phyloP scores from a whole-genome alignment of 2,797 vertebrate species.

The Acestrorhynchus altus region DNA sequence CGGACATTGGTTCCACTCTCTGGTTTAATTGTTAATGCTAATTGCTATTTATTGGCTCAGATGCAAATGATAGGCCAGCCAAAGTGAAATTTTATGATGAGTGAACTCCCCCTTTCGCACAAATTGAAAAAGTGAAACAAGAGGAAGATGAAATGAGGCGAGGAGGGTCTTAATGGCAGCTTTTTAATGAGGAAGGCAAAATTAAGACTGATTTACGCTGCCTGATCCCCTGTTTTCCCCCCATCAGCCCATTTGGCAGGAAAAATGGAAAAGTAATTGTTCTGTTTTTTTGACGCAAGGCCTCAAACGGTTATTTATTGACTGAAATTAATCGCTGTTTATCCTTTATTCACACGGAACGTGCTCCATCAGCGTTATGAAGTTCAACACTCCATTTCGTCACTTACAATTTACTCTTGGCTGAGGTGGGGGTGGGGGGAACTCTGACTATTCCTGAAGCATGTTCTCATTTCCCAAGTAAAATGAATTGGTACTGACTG shows the following conservation, averaged over 20 bases:
- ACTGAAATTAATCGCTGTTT: conserved; percentile 92
- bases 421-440: conserved; percentile 64
- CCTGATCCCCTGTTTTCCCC: conserved; percentile 96
- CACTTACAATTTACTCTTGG: conserved; percentile 80
- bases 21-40: conserved; percentile 99
- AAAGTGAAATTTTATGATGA: conserved; percentile 99
- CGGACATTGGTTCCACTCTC: conserved; percentile 98
- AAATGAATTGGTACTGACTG: conserved; percentile 42
- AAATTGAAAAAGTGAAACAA: conserved; percentile 99
- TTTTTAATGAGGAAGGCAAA: conserved; percentile 99
- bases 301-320: conserved; percentile 92
- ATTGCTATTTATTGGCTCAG: conserved; percentile 99
- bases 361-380: conserved; percentile 87
- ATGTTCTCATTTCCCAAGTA: conserved; percentile 84
- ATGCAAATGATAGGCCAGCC: conserved; percentile 99
- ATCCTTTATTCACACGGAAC: conserved; percentile 87
- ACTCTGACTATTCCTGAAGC: conserved; percentile 81
- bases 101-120: conserved; percentile 99
- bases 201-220: conserved; percentile 99
- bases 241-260: conserved; percentile 84
- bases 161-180: conserved; percentile 98
- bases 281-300: conserved; percentile 84
- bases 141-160: conserved; percentile 99
- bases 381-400: conserved; percentile 80
- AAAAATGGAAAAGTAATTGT: conserved; percentile 95